Conservation (phyloP, 1,140 invertebrate species). For the Calliphora vicina region DNA sequence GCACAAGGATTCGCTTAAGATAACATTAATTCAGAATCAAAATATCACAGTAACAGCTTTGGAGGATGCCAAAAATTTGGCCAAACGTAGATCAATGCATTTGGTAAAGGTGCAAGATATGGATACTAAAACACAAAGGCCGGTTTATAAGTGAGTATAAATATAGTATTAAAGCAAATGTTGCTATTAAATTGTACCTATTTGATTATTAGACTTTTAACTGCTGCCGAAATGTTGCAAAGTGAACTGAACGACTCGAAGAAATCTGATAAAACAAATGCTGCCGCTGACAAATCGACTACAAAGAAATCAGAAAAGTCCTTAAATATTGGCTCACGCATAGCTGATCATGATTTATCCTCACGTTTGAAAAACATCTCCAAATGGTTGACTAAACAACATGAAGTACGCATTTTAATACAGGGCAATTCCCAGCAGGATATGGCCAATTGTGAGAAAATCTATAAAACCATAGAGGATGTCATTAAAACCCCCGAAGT, state of each 20-base stretch:
- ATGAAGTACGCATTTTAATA: slow-evolving; percentile 70
- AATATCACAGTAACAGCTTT: slow-evolving; percentile 64
- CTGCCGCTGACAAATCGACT: slow-evolving; percentile 36
- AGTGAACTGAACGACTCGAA: slow-evolving; percentile 41
- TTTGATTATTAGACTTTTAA: slow-evolving; percentile 46
- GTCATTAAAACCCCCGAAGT: slow-evolving; percentile 65
- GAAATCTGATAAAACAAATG: background rate
- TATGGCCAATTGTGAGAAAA: slow-evolving; percentile 62
- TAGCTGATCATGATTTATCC: slow-evolving; percentile 71
- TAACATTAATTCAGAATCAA: slow-evolving; percentile 66
- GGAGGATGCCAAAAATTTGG: slow-evolving; percentile 70
- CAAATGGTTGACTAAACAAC: slow-evolving; percentile 71
- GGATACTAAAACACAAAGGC: slow-evolving; percentile 69
- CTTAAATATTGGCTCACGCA: slow-evolving; percentile 68
- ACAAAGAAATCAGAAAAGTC: slow-evolving; percentile 68
- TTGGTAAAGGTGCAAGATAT: slow-evolving; percentile 71
- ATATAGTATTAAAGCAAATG: background rate
- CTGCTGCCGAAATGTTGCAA: slow-evolving; percentile 50
- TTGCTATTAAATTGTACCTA: background rate
- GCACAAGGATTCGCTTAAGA: slow-evolving; percentile 50
- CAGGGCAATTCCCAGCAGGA: slow-evolving; percentile 63
- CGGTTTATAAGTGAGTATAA: slow-evolving; percentile 67
- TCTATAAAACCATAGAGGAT: slow-evolving; percentile 64
- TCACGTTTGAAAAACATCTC: slow-evolving; percentile 69
- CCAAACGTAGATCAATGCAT: slow-evolving; percentile 70